These are phyloP conservation scores for Tangara arthus DNA, from an alignment of 2,797 vertebrate species.

Conservation along the genomic window DNA sequence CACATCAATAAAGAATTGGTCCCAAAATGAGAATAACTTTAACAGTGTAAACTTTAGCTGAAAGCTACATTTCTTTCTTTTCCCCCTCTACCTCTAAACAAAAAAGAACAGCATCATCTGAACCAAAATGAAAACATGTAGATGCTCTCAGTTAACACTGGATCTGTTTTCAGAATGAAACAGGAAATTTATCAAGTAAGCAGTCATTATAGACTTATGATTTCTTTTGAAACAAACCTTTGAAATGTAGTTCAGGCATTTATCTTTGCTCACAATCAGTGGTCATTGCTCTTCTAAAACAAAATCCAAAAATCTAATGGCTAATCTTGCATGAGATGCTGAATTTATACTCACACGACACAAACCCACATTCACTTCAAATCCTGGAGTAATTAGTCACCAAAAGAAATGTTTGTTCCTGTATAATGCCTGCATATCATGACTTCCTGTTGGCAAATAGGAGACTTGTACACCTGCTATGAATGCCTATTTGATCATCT, in stretches of 20 bases:
- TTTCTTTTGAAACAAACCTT: neutral
- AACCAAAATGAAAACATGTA: neutral
- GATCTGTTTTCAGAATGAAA: neutral
- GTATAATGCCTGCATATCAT: neutral
- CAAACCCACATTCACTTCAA: neutral
- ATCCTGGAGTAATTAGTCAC: neutral
- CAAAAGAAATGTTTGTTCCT: neutral
- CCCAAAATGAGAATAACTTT: neutral
- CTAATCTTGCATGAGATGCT: neutral
- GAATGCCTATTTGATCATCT: neutral
- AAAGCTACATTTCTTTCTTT: neutral
- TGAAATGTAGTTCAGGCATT: neutral
- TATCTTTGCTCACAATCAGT: neutral
- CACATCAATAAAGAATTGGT: neutral
- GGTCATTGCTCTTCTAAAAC: neutral
- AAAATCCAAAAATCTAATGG: neutral
- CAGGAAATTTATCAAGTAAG: neutral
- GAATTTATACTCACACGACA: neutral
- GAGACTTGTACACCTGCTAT: neutral
- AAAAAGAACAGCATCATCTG: neutral
- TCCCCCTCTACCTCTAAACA: neutral
- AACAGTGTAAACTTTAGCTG: neutral
- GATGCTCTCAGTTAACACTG: neutral
- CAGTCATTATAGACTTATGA: neutral
- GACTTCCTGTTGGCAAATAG: neutral